Percentiles rank a stretch among this genome's conserved stretches.
These are phyloP conservation scores for Orthonyx spaldingii DNA, from an alignment of 2,113 vertebrate species.

Conservation along the genomic window DNA sequence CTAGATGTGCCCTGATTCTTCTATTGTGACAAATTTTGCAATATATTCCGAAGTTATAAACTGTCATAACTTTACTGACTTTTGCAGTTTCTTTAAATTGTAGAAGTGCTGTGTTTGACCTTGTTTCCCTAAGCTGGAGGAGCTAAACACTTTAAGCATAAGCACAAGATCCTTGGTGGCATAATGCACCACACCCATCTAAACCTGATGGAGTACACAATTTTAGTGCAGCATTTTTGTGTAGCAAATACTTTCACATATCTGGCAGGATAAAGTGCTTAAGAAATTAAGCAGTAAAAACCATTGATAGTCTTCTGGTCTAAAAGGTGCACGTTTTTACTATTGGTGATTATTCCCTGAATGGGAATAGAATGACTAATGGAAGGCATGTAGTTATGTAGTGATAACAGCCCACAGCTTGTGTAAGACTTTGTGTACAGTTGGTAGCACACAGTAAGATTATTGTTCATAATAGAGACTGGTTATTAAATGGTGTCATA, in stretches of 20 bases:
- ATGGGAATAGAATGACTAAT: not conserved
- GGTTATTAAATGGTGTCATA: not conserved
- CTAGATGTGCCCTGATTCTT: accelerated
- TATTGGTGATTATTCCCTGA: not conserved
- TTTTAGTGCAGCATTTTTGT: not conserved
- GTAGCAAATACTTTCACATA: not conserved
- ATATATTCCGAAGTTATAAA: not conserved
- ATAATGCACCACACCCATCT: not conserved
- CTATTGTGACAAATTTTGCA: not conserved
- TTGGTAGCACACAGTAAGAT: not conserved
- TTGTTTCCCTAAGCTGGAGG: not conserved
- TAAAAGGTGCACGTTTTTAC: not conserved
- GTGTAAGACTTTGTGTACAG: not conserved
- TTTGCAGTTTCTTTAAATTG: not conserved
- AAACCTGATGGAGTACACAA: not conserved
- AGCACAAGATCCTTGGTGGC: not conserved
- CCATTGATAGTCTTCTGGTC: not conserved
- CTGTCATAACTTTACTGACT: not conserved
- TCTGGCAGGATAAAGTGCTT: not conserved
- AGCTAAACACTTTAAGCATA: not conserved
- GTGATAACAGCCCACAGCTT: not conserved
- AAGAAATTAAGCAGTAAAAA: not conserved
- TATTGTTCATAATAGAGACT: not conserved
- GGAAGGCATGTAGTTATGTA: not conserved
- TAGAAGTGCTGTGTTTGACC: not conserved